A percentile compares a stretch with the other conserved stretches of the same genome.
These are phyloP conservation scores for Scalopus aquaticus DNA, from an alignment of 2,113 vertebrate species.

Conservation along the genomic window DNA sequence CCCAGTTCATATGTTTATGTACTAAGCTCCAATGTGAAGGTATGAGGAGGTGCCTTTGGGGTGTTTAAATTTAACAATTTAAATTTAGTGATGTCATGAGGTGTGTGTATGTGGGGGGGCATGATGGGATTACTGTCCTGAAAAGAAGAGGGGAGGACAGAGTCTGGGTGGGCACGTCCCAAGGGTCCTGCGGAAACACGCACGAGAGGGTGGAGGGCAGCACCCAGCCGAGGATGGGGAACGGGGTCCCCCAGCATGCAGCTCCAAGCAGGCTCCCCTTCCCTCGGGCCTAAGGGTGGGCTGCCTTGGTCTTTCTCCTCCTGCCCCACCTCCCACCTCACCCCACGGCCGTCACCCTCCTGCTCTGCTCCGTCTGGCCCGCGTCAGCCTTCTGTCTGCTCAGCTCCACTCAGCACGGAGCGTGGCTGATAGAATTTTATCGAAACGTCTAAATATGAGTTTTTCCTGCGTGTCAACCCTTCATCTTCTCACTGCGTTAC, in stretches of 20 bases:
- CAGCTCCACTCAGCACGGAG: neutral
- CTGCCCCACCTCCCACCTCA: accelerated
- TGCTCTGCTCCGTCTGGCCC: neutral
- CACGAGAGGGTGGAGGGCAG: neutral
- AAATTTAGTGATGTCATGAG: neutral
- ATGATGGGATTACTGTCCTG: neutral
- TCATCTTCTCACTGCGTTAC: neutral
- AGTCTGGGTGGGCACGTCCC: neutral
- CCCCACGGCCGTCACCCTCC: neutral
- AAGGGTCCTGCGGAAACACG: neutral
- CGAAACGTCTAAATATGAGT: conserved; percentile 62
- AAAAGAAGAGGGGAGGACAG: neutral
- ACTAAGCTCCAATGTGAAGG: neutral
- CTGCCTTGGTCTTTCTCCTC: no score
- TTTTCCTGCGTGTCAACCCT: conserved; percentile 41
- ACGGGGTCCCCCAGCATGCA: neutral
- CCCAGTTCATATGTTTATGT: neutral
- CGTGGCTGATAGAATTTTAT: neutral
- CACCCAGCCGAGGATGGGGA: neutral
- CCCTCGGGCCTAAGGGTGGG: neutral
- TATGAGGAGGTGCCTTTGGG: no score
- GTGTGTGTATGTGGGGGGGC: no score
- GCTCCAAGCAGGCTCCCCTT: neutral
- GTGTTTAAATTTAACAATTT: no score
- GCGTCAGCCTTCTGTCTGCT: neutral